Conservation (phyloP, 2,797 vertebrate genomes). For the Peromyscus nudipes region DNA sequence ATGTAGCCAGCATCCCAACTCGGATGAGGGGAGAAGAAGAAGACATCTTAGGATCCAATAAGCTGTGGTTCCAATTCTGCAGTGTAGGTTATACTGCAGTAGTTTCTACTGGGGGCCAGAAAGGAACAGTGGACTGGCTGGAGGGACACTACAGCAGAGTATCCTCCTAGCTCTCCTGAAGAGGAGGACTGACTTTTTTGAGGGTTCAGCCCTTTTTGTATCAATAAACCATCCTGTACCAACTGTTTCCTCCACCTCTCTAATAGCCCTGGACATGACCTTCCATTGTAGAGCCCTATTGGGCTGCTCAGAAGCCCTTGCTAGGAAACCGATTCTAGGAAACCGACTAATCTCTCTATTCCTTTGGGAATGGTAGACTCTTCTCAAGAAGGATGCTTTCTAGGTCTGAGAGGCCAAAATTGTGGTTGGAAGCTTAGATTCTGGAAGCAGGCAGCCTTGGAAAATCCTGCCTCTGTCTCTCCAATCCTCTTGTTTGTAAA, state of each 20-base stretch:
- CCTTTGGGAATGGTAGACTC: neutral
- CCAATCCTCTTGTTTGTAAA: neutral
- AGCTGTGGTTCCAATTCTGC: neutral
- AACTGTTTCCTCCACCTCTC: neutral
- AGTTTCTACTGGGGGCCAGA: neutral
- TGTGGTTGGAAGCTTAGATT: neutral
- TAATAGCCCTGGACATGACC: neutral
- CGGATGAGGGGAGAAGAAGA: neutral
- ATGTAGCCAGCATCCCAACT: neutral
- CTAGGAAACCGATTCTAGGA: neutral
- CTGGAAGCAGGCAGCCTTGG: neutral
- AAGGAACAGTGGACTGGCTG: neutral
- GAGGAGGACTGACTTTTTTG: slow-evolving; percentile 1
- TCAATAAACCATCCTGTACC: neutral
- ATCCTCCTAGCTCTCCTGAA: neutral
- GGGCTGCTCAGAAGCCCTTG: neutral
- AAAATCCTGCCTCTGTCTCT: neutral
- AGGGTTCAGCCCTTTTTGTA: slow-evolving; percentile 14
- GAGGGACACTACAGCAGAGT: neutral
- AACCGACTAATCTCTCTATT: neutral
- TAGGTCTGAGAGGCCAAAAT: neutral
- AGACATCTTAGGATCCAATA: neutral
- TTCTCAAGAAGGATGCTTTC: neutral
- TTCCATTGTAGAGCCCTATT: neutral
- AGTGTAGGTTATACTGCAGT: neutral